Conservation (phyloP, 2,797 vertebrate genomes). For the Gymnothorax reevesii region DNA sequence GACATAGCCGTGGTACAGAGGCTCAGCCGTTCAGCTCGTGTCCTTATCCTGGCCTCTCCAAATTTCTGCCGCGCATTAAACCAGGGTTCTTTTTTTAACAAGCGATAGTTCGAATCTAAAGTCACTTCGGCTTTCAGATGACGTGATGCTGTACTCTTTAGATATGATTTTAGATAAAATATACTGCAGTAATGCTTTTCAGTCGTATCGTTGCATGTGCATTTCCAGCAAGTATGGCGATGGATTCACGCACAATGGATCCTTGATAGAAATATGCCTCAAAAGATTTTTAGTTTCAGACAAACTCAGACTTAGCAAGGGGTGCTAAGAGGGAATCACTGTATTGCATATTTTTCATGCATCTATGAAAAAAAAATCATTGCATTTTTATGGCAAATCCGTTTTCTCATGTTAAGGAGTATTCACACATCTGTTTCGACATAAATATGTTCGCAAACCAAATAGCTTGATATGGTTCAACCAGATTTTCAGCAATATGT, state of each 20-base stretch:
- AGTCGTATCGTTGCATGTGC: neutral
- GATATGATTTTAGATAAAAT: too few species aligned
- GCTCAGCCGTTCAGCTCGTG: neutral
- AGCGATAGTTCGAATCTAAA: neutral
- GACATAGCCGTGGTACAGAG: neutral
- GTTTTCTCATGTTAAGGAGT: neutral
- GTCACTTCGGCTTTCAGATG: neutral
- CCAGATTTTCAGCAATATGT: neutral
- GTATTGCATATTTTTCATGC: too few species aligned
- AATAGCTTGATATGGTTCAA: neutral
- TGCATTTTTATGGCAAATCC: neutral
- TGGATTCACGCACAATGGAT: neutral
- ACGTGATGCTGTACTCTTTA: too few species aligned
- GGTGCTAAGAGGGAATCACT: too few species aligned
- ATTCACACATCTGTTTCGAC: neutral
- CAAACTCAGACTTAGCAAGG: too few species aligned
- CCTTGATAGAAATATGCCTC: neutral
- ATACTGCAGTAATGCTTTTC: neutral
- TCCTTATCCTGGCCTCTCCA: neutral
- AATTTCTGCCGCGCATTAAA: neutral
- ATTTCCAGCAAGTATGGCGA: neutral
- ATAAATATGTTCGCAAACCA: neutral
- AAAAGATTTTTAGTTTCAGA: too few species aligned
- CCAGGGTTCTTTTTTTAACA: neutral
- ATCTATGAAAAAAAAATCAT: too few species aligned